Conservation (phyloP, 2,113 vertebrate species). For the Azemiops feae region DNA sequence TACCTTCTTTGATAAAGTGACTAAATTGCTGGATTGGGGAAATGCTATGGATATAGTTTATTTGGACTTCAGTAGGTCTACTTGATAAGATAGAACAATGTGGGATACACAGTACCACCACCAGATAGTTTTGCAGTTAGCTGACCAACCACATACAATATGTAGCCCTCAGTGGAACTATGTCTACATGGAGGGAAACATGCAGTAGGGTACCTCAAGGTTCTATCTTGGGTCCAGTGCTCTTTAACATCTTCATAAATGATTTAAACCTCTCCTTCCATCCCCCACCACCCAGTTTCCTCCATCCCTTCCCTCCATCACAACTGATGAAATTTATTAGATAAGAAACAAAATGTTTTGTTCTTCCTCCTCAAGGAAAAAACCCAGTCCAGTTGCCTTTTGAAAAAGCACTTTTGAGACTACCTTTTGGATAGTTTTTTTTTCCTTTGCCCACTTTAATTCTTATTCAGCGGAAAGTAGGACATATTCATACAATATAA, state of each 20-base stretch:
- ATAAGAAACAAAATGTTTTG: neutral
- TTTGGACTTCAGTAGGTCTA: neutral
- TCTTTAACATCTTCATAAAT: neutral
- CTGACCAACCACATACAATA: neutral
- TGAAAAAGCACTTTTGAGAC: neutral
- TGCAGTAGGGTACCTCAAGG: neutral
- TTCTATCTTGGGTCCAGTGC: neutral
- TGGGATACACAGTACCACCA: neutral
- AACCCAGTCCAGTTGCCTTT: neutral
- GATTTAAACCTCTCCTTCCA: neutral
- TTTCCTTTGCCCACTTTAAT: neutral
- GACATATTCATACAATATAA: neutral
- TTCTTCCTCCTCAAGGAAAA: neutral
- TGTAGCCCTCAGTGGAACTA: neutral
- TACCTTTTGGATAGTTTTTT: neutral
- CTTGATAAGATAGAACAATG: neutral
- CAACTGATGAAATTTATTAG: neutral
- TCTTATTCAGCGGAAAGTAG: neutral
- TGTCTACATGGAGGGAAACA: neutral
- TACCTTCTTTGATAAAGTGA: neutral
- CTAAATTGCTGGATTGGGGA: neutral
- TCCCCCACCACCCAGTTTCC: neutral
- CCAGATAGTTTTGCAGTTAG: neutral
- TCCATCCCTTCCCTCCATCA: neutral
- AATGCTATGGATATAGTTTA: neutral